phyloP scores from a whole-genome alignment of 1,140 invertebrate species.

The Ceratina calcarata region DNA sequence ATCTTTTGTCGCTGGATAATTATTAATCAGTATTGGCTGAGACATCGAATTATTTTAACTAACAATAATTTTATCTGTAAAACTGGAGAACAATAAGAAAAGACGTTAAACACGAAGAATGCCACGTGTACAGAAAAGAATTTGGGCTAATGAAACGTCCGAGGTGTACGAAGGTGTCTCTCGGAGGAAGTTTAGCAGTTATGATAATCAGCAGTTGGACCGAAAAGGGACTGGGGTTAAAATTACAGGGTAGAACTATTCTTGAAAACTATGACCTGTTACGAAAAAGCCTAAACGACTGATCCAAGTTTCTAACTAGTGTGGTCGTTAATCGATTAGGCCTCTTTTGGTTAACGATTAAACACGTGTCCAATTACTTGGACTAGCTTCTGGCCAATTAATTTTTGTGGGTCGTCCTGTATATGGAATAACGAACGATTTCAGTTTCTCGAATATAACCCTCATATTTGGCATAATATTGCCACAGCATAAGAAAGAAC shows the following conservation, averaged over 20 bases:
- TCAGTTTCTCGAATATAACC: background rate
- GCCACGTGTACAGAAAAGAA: background rate
- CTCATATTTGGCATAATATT: background rate
- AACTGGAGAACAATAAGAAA: background rate
- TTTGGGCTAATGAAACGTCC: background rate
- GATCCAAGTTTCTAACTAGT: background rate
- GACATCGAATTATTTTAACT: too few species aligned
- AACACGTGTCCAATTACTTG: background rate
- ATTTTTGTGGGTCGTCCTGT: slow-evolving; percentile 3
- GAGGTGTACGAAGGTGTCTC: background rate
- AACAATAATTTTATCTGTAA: too few species aligned
- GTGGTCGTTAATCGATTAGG: slow-evolving; percentile 1
- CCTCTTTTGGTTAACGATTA: background rate
- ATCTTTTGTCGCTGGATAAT: background rate
- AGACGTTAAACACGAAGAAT: background rate
- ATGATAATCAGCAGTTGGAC: background rate
- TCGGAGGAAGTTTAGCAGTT: slow-evolving; percentile 1
- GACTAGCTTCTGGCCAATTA: background rate
- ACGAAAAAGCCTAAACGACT: too few species aligned
- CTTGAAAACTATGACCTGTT: background rate
- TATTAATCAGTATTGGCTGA: too few species aligned
- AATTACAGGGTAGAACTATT: background rate
- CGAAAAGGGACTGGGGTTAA: background rate
- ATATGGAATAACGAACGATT: background rate
- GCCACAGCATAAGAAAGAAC: too few species aligned